Percentiles rank a stretch among this genome's conserved stretches.
Evolutionary conservation across 2,797 vertebrate species (phyloP).

Genomic region (Trachops cirrhosus): DNA sequence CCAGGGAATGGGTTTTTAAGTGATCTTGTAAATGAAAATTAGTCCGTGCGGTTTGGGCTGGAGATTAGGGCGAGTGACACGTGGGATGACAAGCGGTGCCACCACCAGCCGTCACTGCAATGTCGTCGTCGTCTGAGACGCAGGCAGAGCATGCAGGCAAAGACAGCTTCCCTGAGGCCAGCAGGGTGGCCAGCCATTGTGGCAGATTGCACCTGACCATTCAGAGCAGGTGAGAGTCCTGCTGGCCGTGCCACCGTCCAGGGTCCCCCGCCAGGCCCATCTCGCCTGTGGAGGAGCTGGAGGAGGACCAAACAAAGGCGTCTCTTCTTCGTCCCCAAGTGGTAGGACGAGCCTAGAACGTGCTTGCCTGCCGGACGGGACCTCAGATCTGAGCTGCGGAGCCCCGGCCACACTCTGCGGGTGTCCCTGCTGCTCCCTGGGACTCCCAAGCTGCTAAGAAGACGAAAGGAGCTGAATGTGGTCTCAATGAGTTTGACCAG

Average conservation of each 20-base stretch:
- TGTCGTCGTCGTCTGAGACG: neutral
- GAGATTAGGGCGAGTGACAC: neutral
- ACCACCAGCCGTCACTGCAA: neutral
- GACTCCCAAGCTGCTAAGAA: neutral
- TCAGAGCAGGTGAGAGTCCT: neutral
- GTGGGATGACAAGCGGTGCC: neutral
- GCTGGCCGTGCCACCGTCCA: neutral
- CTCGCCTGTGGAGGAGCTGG: neutral
- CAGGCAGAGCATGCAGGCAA: neutral
- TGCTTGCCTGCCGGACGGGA: neutral
- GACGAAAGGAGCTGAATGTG: neutral
- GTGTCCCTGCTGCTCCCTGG: neutral
- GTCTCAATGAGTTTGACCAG: constrained; percentile 38
- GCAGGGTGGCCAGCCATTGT: accelerated
- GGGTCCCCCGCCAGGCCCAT: neutral
- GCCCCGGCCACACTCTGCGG: neutral
- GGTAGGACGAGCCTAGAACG: neutral
- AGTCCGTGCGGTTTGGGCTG: neutral
- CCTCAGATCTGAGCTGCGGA: neutral
- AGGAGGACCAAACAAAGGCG: neutral
- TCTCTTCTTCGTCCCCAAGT: neutral
- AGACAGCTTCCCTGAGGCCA: neutral
- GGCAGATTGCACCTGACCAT: neutral
- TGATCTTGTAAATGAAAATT: neutral
- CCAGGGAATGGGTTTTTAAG: constrained; percentile 4